Conservation (phyloP, 2,888 invertebrate genomes). For the Maniola hyperantus region DNA sequence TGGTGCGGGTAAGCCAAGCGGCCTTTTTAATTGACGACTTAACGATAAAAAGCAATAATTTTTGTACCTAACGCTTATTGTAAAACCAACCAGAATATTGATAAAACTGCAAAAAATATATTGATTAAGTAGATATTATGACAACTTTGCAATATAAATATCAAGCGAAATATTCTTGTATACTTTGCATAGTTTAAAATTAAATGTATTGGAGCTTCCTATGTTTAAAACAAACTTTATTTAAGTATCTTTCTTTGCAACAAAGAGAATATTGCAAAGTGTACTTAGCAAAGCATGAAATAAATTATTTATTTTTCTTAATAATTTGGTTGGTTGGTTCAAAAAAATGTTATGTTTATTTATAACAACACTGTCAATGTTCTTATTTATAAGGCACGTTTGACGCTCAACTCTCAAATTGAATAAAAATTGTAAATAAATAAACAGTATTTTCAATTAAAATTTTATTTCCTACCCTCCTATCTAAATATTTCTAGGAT, state of each 20-base stretch:
- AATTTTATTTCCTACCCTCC: conserved; percentile 19
- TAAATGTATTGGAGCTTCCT: too few relatives aligned
- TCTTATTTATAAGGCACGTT: conserved; percentile 12
- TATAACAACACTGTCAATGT: conserved; percentile 9
- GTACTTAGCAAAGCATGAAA: neutral
- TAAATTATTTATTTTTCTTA: neutral
- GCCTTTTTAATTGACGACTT: too few relatives aligned
- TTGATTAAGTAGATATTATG: neutral
- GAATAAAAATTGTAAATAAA: conserved; percentile 37
- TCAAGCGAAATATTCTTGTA: too few relatives aligned
- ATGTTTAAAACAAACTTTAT: too few relatives aligned
- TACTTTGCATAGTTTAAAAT: too few relatives aligned
- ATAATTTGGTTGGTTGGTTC: conserved; percentile 8
- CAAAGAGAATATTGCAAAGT: neutral
- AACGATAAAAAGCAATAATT: neutral
- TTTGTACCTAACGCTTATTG: neutral
- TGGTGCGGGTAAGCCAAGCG: too few relatives aligned
- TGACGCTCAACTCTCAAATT: conserved; percentile 30
- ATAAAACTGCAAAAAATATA: neutral
- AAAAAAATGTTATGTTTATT: neutral
- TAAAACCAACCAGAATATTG: conserved; percentile 5
- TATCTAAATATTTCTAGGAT: neutral
- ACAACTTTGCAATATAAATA: neutral
- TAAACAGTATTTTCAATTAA: conserved; percentile 35
- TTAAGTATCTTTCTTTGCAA: too few relatives aligned